Base-by-base conservation (phyloP, 30 jellyfish, hydroid and myxozoan species). In the Turritopsis rubra region DNA sequence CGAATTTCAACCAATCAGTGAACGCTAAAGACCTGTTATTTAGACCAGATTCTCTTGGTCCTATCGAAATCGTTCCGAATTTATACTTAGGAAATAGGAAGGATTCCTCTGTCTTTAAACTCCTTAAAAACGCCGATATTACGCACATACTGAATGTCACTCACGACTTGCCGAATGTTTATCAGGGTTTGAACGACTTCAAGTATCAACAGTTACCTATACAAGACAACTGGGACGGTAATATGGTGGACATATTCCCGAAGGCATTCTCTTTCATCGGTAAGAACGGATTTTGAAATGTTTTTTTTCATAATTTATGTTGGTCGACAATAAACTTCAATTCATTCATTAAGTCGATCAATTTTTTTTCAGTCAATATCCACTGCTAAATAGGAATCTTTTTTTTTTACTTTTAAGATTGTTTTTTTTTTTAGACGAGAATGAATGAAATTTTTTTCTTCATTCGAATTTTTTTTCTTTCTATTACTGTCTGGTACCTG, bases 181-280 rank as follows among this genome's bases (percentile, higher is more conserved):
- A 86, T 75, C 93, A 88, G 23, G 73, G 85, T 19, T 88, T 76
- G 22, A 76, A 28, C 1, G 72, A 75, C 16, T 83, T 84, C 72
- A 76, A 84, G 19, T 93, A 93, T 71, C 76, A 88, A 77, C 87
- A 88, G 70, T 82, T 93, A 29, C 96, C 99, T 18, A 95, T 93
- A 52, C 95, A 93, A 84, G 99, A 93, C 81, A 88, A 88, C 79
- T 93, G 96, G 96, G 92, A 81, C 66, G 99, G 99, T 20, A 83
- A 93, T 80, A 73, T 93, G 28, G 31, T 85, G 75, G 94, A 86
- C 27, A 60, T 82, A 31, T 93, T 93, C 66, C 96, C 96, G 20
- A 52, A 85, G 66, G 99, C 99, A 16, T 93, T 85, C 83, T 90
- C 85, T 27, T 93, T 93, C 76, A 93, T 93, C 29, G 99, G 99